Conservation (phyloP, 2,888 invertebrate genomes). For the Spodoptera littoralis region DNA sequence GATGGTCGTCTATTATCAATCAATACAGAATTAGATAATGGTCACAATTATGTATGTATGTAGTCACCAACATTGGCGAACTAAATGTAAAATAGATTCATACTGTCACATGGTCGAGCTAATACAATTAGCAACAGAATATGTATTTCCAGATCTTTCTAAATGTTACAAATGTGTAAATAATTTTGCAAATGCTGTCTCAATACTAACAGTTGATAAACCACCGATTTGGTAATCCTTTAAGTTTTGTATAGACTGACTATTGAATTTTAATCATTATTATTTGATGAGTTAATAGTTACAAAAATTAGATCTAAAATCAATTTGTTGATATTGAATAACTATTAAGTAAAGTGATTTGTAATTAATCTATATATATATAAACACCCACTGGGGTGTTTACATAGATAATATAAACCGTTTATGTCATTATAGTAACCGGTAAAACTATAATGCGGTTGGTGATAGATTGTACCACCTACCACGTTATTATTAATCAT, state of each 20-base stretch:
- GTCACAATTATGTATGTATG: conserved; percentile 1
- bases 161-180: conserved; percentile 27
- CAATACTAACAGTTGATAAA: conserved; percentile 17
- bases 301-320: conserved; percentile 29
- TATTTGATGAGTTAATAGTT: conserved; percentile 35
- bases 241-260: conserved; percentile 7
- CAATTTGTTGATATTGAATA: conserved; percentile 15
- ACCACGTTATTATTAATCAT: conserved; percentile 7
- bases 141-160: conserved; percentile 32
- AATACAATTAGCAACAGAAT: conserved; percentile 37
- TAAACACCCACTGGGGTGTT: too few species aligned
- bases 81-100: conserved; percentile 13
- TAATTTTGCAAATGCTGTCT: conserved; percentile 27
- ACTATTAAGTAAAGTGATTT: too few species aligned
- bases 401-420: too few species aligned
- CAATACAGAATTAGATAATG: background rate
- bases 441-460: too few species aligned
- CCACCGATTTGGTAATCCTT: conserved; percentile 26
- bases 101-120: conserved; percentile 19
- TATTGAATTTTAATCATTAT: conserved; percentile 11
- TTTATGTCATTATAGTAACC: too few species aligned
- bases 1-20: background rate
- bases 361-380: too few species aligned
- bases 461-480: conserved; percentile 7
- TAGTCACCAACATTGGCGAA: conserved; percentile 3